Percentiles rank a stretch among this genome's conserved stretches.
These are phyloP conservation scores for Sciurus niger DNA, from an alignment of 2,113 vertebrate genomes.

Conservation along the genomic window DNA sequence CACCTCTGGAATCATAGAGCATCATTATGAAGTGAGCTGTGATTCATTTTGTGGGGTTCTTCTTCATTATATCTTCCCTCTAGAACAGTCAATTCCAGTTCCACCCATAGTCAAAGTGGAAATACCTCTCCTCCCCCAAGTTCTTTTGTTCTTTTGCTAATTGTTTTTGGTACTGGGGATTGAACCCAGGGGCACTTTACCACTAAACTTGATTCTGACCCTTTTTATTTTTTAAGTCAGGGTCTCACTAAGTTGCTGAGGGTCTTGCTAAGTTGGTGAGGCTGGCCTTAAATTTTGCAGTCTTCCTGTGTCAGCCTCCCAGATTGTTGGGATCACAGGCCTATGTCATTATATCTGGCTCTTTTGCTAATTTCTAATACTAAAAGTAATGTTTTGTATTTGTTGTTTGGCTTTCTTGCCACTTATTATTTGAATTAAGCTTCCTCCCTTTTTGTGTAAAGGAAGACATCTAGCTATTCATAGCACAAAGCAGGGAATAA, in stretches of 20 bases:
- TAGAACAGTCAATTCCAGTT: neutral
- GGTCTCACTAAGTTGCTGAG: neutral
- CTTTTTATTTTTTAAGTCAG: neutral
- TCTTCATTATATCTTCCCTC: neutral
- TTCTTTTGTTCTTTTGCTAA: neutral
- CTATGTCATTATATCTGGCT: neutral
- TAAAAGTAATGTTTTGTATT: neutral
- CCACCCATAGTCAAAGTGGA: neutral
- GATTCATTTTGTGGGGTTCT: neutral
- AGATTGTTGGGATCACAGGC: neutral
- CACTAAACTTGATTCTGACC: no score
- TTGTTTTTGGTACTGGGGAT: no score
- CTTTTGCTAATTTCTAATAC: constrained; percentile 1
- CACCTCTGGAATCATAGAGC: neutral
- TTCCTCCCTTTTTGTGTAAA: neutral
- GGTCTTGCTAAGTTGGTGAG: neutral
- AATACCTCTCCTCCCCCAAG: neutral
- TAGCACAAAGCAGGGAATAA: neutral
- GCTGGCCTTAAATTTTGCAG: neutral
- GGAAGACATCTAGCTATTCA: neutral
- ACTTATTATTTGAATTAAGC: constrained; percentile 26
- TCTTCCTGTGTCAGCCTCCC: neutral
- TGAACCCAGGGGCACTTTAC: no score
- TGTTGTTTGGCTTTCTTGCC: constrained; percentile 39
- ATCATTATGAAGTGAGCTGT: neutral